phyloP scores from a whole-genome alignment of 2,888 invertebrate genomes.

The Druceiella hillmani region DNA sequence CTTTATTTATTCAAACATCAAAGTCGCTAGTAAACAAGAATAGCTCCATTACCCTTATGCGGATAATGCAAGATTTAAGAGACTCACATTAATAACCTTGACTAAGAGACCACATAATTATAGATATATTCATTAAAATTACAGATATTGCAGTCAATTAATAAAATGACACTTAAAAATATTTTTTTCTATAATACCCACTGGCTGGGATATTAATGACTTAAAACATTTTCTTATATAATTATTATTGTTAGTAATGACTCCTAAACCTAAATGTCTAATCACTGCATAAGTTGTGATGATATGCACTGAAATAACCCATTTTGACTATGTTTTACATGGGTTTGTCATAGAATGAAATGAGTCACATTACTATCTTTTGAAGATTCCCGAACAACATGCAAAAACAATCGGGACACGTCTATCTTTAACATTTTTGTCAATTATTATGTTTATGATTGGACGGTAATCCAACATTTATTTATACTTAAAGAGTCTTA shows the following conservation, averaged over 20 bases:
- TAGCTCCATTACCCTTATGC: too few relatives aligned
- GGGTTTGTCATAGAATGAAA: constrained; percentile 35
- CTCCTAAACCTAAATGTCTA: constrained; percentile 54
- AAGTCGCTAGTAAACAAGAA: too few relatives aligned
- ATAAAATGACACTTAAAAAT: constrained; percentile 41
- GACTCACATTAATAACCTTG: constrained; percentile 53
- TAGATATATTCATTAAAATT: constrained; percentile 48
- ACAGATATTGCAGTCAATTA: constrained; percentile 53
- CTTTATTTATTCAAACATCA: too few relatives aligned
- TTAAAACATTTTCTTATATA: constrained; percentile 43
- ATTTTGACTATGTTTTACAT: constrained; percentile 37
- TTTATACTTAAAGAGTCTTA: too few relatives aligned
- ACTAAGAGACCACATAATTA: constrained; percentile 54
- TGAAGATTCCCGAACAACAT: constrained; percentile 27
- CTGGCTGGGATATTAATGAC: constrained; percentile 49
- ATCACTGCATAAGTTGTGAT: constrained; percentile 53
- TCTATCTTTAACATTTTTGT: constrained; percentile 42
- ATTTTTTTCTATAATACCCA: constrained; percentile 49
- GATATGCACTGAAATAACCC: constrained; percentile 51
- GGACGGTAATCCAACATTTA: constrained; percentile 52
- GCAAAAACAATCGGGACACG: neutral
- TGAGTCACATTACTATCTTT: constrained; percentile 38
- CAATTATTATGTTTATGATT: constrained; percentile 47
- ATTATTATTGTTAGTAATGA: constrained; percentile 49
- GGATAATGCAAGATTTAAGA: too few relatives aligned